Conservation (phyloP, 2,113 vertebrate species). For the Buteo buteo region DNA sequence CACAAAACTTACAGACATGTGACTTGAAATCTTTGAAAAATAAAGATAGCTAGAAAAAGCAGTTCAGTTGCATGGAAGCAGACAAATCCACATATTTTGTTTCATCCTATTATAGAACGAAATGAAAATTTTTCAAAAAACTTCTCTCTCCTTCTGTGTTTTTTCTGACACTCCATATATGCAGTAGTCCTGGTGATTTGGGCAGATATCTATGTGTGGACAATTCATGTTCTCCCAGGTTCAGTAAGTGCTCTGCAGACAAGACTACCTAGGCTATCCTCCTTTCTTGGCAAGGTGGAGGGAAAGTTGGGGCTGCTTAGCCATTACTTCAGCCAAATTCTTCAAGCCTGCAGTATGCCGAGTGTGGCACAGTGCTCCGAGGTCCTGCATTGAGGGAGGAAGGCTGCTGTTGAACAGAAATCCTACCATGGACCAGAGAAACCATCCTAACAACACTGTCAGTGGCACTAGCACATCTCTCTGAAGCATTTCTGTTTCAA, state of each 20-base stretch:
- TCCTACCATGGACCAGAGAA: not conserved
- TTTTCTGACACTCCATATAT: not conserved
- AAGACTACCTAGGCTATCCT: not conserved
- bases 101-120: not conserved
- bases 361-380: not conserved
- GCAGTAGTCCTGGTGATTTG: not conserved
- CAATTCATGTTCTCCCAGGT: not conserved
- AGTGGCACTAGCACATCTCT: not conserved
- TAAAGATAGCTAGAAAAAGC: not conserved
- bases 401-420: not conserved
- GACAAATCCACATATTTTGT: not conserved
- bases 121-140: not conserved
- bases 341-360: not conserved
- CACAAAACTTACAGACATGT: not conserved
- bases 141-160: not conserved
- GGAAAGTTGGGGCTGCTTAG: not conserved
- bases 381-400: not conserved
- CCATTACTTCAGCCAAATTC: not conserved
- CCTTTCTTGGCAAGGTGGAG: not conserved
- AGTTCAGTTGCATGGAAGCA: slow-evolving; percentile 22
- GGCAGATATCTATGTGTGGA: not conserved
- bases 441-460: not conserved
- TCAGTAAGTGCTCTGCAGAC: not conserved
- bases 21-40: not conserved
- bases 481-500: not conserved